Evolutionary conservation across 1,140 invertebrate species (phyloP).

Genomic region (Rhopalosiphum padi): DNA sequence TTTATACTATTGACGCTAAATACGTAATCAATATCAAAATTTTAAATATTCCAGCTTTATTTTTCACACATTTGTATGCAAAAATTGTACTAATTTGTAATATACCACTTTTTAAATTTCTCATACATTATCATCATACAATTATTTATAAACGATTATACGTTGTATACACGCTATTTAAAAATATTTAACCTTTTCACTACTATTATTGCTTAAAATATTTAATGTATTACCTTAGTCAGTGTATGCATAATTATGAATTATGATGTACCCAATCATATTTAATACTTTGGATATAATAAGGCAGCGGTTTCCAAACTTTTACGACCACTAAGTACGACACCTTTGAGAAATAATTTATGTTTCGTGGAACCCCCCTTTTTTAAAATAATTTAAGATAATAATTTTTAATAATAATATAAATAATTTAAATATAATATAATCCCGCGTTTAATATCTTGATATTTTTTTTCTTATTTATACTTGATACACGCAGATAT

Average conservation of each 20-base stretch:
- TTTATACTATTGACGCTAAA: not conserved
- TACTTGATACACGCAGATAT: not conserved
- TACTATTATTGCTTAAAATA: not conserved
- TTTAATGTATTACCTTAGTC: not conserved
- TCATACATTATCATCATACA: not conserved
- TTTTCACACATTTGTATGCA: not conserved
- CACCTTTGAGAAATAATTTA: too few species aligned
- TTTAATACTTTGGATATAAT: not conserved
- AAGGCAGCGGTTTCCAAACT: too few species aligned
- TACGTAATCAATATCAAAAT: not conserved
- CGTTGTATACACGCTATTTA: not conserved
- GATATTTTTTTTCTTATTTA: not conserved
- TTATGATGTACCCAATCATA: not conserved
- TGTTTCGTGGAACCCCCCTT: too few species aligned
- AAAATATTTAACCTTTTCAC: not conserved
- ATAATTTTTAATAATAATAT: too few species aligned
- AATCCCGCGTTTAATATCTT: not conserved
- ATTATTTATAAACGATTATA: conserved; percentile 14
- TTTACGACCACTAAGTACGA: too few species aligned
- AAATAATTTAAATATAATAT: too few species aligned
- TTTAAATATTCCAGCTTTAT: not conserved
- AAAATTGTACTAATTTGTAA: not conserved
- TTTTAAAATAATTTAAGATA: too few species aligned
- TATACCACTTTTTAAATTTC: not conserved
- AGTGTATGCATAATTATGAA: not conserved